phyloP scores from a whole-genome alignment of 2,797 vertebrate species.

The Oceanodroma leucorhoa region DNA sequence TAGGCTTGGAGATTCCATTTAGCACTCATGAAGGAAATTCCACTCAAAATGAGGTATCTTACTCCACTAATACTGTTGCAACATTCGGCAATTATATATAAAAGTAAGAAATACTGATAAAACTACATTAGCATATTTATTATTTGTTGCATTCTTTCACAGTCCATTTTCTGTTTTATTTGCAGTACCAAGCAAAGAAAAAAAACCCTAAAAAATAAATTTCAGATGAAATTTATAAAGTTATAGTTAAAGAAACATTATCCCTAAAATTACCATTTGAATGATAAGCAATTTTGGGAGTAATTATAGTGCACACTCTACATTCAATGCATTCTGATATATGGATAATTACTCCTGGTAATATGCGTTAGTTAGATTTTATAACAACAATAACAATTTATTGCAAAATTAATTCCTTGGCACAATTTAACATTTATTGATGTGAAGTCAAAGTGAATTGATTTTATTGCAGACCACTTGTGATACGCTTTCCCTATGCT shows the following conservation, averaged over 20 bases:
- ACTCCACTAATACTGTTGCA: background rate
- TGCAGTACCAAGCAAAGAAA: background rate
- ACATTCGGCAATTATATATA: background rate
- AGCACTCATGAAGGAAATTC: background rate
- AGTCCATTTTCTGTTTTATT: background rate
- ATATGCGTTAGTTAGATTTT: slow-evolving; percentile 81
- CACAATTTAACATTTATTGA: slow-evolving; percentile 82
- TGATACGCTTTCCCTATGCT: slow-evolving; percentile 66
- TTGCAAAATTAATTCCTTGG: slow-evolving; percentile 84
- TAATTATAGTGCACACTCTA: slow-evolving; percentile 78
- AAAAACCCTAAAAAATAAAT: slow-evolving; percentile 33
- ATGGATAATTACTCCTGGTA: slow-evolving; percentile 81
- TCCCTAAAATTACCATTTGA: slow-evolving; percentile 82
- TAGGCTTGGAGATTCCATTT: background rate
- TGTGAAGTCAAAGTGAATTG: slow-evolving; percentile 77
- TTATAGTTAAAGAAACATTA: slow-evolving; percentile 73
- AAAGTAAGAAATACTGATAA: slow-evolving; percentile 13
- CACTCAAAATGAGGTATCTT: background rate
- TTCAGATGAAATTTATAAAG: slow-evolving; percentile 68
- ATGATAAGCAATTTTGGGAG: slow-evolving; percentile 79
- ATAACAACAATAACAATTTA: slow-evolving; percentile 81
- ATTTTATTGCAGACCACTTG: slow-evolving; percentile 75
- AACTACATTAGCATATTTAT: background rate
- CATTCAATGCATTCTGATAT: slow-evolving; percentile 82
- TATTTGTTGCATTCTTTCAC: slow-evolving; percentile 5